Base-by-base conservation (phyloP, 2,888 invertebrate species). In the Anagyrus pseudococci region DNA sequence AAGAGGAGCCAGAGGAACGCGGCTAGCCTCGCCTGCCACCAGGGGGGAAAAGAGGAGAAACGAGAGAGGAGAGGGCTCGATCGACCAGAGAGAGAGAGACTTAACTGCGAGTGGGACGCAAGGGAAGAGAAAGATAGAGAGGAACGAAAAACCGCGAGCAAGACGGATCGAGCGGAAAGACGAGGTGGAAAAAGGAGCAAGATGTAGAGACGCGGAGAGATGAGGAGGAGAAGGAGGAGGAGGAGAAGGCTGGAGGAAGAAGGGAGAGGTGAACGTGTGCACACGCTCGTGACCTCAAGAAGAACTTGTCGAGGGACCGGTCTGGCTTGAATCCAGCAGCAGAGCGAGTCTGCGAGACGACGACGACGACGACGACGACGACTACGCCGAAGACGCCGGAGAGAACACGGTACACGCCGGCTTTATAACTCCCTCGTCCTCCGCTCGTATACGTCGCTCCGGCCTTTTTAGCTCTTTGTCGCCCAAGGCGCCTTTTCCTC, bases 271-370 rank as follows among this genome's bases (percentile, higher is more conserved):
- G 57, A 46, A 49, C 58, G 62, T 43, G 62, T 57, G 56, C 53
- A 62, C 60, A 63, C 64, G 68, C 66, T 66, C 66, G 68, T 68
- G 68, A 68, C 68, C 68, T 66, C 68, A 68, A 68, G 68, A 68
- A 68, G 66, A 66, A 68, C 68, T 64, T 48, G 68, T 62, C 59
- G 66, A 46, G 58, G 49, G 67, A 67, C 67, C 67, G 67, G 67
- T 67, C 67, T 63, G 62, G 64, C 62, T 58, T 48, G 58, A 57
- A 55, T 64, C 43, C 58, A 56, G 48, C 46, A 47, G n/a, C n/a
- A n/a, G n/a, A n/a, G n/a, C n/a, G n/a, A n/a, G n/a, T n/a, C n/a
- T 40, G 17, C 47, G 48, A 49, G 46, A 55, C 49, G 59, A 43
- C 58, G 54, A 29, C 33, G 52, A 26, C 40, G 25, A n/a, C n/a